Base-by-base conservation (phyloP, 1,140 invertebrate species). In the Globodera ellingtonae region DNA sequence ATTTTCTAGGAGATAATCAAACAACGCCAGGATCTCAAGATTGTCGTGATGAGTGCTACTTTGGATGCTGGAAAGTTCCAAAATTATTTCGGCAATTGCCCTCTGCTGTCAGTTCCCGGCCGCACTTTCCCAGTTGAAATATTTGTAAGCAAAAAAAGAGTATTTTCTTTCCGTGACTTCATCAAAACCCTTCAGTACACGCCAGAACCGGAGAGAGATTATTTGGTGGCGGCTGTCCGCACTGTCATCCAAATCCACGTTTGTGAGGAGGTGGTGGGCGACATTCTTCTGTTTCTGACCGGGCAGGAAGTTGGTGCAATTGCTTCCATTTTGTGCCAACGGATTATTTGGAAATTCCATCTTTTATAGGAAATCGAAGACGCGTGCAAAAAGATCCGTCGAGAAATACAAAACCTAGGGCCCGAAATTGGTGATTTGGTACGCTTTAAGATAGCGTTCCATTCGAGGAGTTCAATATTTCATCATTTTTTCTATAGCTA, bases 231-330 rank as follows among this genome's bases (percentile, higher is more conserved):
- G 3, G 96, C 97, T 0, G 98, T 99, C 85, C 92, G 97, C 84
- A 99, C 98, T 4, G 97, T 99, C 0, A 94, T 98, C 79, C 98
- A 99, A 90, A 99, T 99, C 79, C 98, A 99, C 89, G 95, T 99
- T 92, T 98, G 97, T 90, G 97, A 99, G 90, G 96, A 98, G 89
- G 93, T 93, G 15, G 92, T 90, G 73, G 97, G 98, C 21, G 97
- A 99, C 91, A 93, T 98, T 78, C 89, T 98, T 0, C 91, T 99
- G 6, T 99, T 99, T 90, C 91, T 99, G 5, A 99, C 98, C n/a
- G 93, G 93, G 66, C 93, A 94, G 90, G 93, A 94, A 50, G 80
- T 81, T n/a, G 3, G 90, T 92, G 92, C 50, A 44, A 15, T 75
- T 47, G 15, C 46, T 2, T n/a, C 8, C 7, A 66, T n/a, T 78